Evolutionary conservation across 2,113 vertebrate species (phyloP).

Genomic region (Cathartes aura): DNA sequence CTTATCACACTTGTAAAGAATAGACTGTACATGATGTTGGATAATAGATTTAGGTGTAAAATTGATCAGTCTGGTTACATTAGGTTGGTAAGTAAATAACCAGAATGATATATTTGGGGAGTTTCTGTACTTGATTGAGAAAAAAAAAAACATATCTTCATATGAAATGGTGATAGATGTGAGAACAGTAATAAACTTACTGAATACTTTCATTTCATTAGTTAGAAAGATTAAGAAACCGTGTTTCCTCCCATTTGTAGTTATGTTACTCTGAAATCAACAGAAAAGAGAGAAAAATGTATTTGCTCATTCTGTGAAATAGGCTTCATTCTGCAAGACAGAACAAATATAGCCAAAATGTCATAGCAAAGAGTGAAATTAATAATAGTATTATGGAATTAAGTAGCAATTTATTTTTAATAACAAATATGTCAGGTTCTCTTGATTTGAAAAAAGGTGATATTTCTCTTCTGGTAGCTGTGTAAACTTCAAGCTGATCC

Average conservation of each 20-base stretch:
- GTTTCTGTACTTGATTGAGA: not conserved
- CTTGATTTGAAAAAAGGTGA: not conserved
- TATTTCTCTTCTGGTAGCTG: not conserved
- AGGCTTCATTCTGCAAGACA: not conserved
- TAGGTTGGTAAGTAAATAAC: not conserved
- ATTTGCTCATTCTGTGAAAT: not conserved
- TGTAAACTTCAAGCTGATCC: not conserved
- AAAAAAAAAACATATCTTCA: not conserved
- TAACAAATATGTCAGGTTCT: not conserved
- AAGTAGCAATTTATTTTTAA: not conserved
- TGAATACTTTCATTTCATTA: not conserved
- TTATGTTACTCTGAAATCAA: not conserved
- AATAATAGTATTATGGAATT: not conserved
- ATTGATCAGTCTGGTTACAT: not conserved
- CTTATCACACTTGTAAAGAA: not conserved
- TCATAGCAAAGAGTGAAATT: not conserved
- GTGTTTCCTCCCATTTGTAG: not conserved
- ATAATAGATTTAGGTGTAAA: slow-evolving; percentile 12
- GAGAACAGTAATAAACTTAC: not conserved
- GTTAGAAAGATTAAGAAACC: not conserved
- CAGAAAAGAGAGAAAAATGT: not conserved
- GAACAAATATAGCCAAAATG: not conserved
- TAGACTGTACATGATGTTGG: not conserved
- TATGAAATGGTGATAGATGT: not conserved
- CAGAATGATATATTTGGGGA: not conserved